phyloP scores from a whole-genome alignment of 1,140 invertebrate species.

The Heliconius melpomene region DNA sequence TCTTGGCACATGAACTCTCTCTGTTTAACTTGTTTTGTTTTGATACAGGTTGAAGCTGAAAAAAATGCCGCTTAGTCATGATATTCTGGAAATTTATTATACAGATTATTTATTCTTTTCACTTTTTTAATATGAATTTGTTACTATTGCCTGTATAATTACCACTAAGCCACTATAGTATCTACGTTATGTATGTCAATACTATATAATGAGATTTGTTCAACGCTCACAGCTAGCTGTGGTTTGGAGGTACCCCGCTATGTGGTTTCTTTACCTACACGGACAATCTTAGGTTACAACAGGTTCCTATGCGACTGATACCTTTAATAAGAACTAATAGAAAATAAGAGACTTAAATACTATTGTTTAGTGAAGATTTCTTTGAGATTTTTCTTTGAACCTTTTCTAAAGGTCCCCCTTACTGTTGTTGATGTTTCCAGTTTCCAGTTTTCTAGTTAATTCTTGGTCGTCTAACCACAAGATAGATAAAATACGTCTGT shows the following conservation, averaged over 20 bases:
- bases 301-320: background rate
- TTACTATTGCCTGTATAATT: background rate
- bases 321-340: background rate
- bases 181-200: background rate
- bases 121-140: background rate
- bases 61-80: too few species aligned
- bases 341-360: background rate
- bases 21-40: too few species aligned
- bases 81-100: too few species aligned
- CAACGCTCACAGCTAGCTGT: background rate
- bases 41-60: too few species aligned
- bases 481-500: background rate
- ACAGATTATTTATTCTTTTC: too few species aligned
- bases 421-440: background rate
- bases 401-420: background rate
- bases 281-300: conserved; percentile 7
- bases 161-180: background rate
- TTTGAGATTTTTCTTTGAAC: background rate
- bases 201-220: conserved; percentile 14
- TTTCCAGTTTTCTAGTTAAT: background rate
- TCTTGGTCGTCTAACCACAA: background rate
- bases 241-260: background rate
- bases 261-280: background rate
- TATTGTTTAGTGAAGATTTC: background rate
- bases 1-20: too few species aligned